Base-by-base conservation (phyloP, 2,797 vertebrate species). In the Halcyon leucocephala region DNA sequence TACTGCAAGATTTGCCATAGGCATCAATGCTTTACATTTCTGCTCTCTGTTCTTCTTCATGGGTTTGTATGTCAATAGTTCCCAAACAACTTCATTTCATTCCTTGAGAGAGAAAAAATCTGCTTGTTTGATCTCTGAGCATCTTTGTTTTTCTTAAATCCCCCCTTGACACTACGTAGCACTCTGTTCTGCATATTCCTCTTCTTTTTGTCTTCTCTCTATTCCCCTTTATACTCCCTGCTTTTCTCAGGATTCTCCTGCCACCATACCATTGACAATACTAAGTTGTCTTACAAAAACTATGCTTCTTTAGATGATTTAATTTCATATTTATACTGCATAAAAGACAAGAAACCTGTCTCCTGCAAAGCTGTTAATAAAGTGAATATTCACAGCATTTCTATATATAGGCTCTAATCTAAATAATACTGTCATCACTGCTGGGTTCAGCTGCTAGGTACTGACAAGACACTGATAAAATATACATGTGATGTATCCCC, bases 391-490 rank as follows among this genome's bases (percentile, higher is more conserved):
- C 82, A 67, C 58, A 65, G 14, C 44, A 61, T 77, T 60, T 82
- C 54, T 71, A 22, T 35, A 25, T 54, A 33, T 67, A 74, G 90
- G 35, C 16, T 51, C 24, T 64, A 55, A 79, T 69, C 48, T 85
- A 64, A 85, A 73, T 67, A 87, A 94, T 41, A 31, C 37, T 65
- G 80, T 71, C 76, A 69, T n/a, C n/a, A 6, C 65, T 65, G 80
- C 65, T 39, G n/a, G 31, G 26, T 65, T 96, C 65, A 74, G 72
- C 61, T 91, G 85, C 82, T 55, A 3, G 18, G 16, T 61, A 33
- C 87, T 91, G 91, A 80, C 72, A 88, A 49, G 28, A 39, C 69
- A 55, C 29, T 65, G 39, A 81, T 66, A 52, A 93, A 94, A 89
- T 49, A 83, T 25, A 46, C 5, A 44, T 15, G 15, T 80, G 67